phyloP scores from a whole-genome alignment of 2,113 vertebrate genomes.

The Apus apus region DNA sequence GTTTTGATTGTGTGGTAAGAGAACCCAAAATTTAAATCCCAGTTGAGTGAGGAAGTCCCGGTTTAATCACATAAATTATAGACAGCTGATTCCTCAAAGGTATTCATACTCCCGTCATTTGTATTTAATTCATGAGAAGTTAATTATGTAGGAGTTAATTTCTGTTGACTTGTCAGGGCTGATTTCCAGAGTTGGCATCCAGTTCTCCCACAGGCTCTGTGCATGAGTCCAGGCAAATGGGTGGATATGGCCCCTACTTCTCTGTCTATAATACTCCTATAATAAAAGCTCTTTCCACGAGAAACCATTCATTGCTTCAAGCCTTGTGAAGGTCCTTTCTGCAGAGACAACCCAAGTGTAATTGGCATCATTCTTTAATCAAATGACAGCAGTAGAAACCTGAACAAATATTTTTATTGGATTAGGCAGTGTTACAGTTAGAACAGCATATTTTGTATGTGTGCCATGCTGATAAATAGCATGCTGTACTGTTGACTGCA shows the following conservation, averaged over 20 bases:
- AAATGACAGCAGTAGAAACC: background rate
- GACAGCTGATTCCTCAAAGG: conserved; percentile 11
- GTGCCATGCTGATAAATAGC: conserved; percentile 3
- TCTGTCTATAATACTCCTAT: background rate
- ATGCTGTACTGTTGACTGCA: background rate
- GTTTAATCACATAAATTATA: conserved; percentile 15
- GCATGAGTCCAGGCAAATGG: background rate
- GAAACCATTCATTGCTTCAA: background rate
- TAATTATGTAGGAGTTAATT: conserved; percentile 35
- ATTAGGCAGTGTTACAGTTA: background rate
- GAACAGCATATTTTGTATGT: background rate
- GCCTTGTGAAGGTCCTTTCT: background rate
- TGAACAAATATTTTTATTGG: conserved; percentile 22
- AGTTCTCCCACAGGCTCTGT: background rate
- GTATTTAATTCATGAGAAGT: conserved; percentile 45
- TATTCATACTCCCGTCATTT: conserved; percentile 32
- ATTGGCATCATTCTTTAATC: background rate
- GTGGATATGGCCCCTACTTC: background rate
- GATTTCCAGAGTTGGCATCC: conserved; percentile 13
- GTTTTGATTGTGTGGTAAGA: background rate
- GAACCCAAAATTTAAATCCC: background rate
- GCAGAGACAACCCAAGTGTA: background rate
- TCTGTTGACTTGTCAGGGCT: conserved; percentile 30
- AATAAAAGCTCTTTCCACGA: background rate
- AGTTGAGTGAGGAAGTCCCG: background rate